phyloP scores from a whole-genome alignment of 2,888 invertebrate species.

The Polymixis lichenea region DNA sequence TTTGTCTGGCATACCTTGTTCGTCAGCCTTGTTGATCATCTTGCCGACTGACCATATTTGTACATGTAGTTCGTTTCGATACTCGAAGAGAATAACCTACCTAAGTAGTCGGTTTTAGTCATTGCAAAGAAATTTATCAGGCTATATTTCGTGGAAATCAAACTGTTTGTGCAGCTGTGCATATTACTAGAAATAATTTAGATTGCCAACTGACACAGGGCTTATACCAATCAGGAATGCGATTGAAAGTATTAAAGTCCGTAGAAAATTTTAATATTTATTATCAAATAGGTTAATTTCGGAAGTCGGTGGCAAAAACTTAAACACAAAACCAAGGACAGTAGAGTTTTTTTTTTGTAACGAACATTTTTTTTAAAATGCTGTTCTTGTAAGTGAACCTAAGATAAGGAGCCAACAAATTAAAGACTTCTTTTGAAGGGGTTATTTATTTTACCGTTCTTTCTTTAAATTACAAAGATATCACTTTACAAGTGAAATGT shows the following conservation, averaged over 20 bases:
- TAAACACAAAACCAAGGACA: too few species aligned
- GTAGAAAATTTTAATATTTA: too few species aligned
- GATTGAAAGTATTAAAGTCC: too few species aligned
- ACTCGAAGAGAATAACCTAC: neutral
- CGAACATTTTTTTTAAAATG: too few species aligned
- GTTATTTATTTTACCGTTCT: constrained; percentile 31
- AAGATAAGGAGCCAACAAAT: neutral
- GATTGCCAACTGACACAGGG: constrained; percentile 19
- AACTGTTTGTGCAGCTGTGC: constrained; percentile 11
- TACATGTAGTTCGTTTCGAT: too few species aligned
- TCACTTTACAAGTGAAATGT: constrained; percentile 57
- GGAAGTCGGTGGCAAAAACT: too few species aligned
- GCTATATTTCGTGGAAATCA: neutral
- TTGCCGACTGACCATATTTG: too few species aligned
- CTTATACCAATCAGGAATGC: constrained; percentile 14
- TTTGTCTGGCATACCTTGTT: neutral
- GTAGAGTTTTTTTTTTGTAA: too few species aligned
- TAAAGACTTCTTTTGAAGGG: constrained; percentile 18
- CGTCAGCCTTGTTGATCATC: neutral
- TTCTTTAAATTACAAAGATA: constrained; percentile 61
- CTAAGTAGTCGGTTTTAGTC: too few species aligned
- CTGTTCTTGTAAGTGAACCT: too few species aligned
- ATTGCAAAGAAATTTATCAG: neutral
- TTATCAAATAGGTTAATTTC: too few species aligned
- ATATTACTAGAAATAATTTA: constrained; percentile 24